phyloP scores from a whole-genome alignment of 2,797 vertebrate species.

The Microchirus variegatus region DNA sequence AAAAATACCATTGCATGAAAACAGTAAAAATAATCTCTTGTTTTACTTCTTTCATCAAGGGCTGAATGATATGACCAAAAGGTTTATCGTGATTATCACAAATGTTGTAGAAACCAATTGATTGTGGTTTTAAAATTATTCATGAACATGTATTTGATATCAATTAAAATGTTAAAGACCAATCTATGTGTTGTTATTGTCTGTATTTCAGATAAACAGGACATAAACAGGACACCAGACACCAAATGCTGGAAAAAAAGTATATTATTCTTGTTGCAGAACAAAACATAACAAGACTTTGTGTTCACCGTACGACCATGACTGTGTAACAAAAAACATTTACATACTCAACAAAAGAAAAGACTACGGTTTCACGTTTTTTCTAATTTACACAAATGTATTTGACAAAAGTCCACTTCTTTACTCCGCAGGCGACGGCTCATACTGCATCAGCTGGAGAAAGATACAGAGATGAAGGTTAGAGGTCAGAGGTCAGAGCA shows the following conservation, averaged over 20 bases:
- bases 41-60: too few relatives aligned
- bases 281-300: conserved; percentile 40
- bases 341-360: conserved; percentile 35
- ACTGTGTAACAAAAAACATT: conserved; percentile 56
- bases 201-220: conserved; percentile 8
- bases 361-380: not conserved
- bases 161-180: not conserved
- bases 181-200: not conserved
- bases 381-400: not conserved
- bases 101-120: too few relatives aligned
- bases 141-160: conserved; percentile 10
- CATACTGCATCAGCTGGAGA: conserved; percentile 90
- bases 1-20: too few relatives aligned
- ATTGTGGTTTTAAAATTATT: too few relatives aligned
- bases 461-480: not conserved
- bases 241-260: conserved; percentile 20
- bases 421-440: conserved; percentile 83
- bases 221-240: conserved; percentile 1
- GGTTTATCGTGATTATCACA: too few relatives aligned
- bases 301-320: conserved; percentile 32
- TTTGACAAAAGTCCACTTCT: not conserved
- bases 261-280: conserved; percentile 36
- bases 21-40: too few relatives aligned
- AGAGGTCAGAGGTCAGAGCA: not conserved
- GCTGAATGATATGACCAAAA: too few relatives aligned